Base-by-base conservation (phyloP, 2,113 vertebrate genomes). In the Gobio gobio region DNA sequence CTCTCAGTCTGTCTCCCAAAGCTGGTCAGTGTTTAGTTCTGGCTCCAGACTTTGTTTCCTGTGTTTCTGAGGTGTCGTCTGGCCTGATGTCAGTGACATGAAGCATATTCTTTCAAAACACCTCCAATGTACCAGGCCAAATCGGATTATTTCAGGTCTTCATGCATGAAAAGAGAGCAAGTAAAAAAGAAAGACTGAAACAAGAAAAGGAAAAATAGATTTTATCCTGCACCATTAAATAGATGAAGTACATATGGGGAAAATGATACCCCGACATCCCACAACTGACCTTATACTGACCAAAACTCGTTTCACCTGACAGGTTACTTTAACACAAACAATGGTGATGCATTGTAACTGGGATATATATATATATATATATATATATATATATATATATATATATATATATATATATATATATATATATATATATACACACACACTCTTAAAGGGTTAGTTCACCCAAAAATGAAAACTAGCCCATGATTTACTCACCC, bases 11-110 rank as follows among this genome's bases (percentile, higher is more conserved):
- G 47, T 82, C 61, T 68, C 22, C 36, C 29, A 73, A 36, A 58
- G 3, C 72, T 33, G 29, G 18, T 83, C 24, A 49, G 16, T 66
- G 68, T 74, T 63, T 66, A 75, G 43, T 83, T 83, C 68, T 59
- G 70, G 24, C 24, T 84, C 26, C 70, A 85, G 78, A 82, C 70
- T 61, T n/a, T 74, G 61, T 68, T 84, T 83, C 70, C 82, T 87
- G 47, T 63, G 84, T 81, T 86, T 82, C 68, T 81, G 66, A 72
- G 68, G 47, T 61, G 56, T 63, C 4, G 78, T 82, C 78, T 75
- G 85, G 49, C 49, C 76, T 51, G 66, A 66, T 87, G 77, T 80
- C 66, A 74, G 18, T 76, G 45, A 82, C 59, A 82, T 76, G 68
- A 81, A 80, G 29, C 86, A 79, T 83, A 64, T 68, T 78, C n/a